Percentiles rank a stretch among this genome's conserved stretches.
Conservation (phyloP, 2,113 vertebrate genomes). For the Irena cyanogastra region DNA sequence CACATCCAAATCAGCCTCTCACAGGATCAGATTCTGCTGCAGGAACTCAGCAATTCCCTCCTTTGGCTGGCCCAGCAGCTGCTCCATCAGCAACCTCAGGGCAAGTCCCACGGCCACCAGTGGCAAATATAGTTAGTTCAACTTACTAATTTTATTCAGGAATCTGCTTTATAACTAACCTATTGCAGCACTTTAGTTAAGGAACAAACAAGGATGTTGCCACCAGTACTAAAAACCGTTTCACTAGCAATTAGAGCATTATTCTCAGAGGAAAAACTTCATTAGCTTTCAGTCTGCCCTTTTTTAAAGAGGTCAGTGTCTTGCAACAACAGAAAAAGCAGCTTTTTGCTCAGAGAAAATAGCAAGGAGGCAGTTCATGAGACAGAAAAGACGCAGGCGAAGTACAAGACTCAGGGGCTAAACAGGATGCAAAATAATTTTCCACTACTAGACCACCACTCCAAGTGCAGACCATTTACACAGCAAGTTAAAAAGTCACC, state of each 20-base stretch:
- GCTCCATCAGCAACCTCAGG: background rate
- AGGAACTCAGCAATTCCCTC: background rate
- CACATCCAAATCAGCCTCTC: background rate
- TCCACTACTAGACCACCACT: background rate
- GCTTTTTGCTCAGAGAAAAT: conserved; percentile 26
- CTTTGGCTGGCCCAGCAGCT: background rate
- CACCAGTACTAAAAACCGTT: background rate
- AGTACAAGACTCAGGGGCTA: background rate
- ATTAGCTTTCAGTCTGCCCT: background rate
- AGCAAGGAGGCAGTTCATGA: background rate
- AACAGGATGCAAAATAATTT: background rate
- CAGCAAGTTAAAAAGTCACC: background rate
- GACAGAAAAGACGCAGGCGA: background rate
- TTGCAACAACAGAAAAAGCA: background rate
- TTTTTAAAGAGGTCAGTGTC: background rate
- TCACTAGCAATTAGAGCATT: background rate
- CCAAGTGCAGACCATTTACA: background rate
- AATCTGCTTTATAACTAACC: background rate
- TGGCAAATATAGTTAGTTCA: background rate
- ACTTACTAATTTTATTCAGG: background rate
- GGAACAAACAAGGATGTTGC: background rate
- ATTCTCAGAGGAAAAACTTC: background rate
- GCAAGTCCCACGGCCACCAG: background rate
- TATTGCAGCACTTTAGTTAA: background rate
- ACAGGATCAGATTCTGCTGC: background rate